Evolutionary conservation across 2,797 vertebrate species (phyloP).

Genomic region (Falco concolor): DNA sequence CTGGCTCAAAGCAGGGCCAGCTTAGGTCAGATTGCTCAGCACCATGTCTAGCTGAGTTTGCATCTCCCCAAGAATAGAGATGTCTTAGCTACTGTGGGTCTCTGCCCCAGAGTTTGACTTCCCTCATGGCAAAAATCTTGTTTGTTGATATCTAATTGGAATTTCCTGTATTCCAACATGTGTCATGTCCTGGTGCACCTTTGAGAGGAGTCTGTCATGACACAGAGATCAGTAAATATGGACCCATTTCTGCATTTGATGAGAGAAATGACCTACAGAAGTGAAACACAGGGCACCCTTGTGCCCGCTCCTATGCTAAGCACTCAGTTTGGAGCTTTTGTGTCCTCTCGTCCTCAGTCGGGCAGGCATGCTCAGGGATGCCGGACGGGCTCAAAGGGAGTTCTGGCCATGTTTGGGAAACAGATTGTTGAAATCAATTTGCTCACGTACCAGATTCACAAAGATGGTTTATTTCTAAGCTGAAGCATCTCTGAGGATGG

Average conservation of each 20-base stretch:
- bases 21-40: not conserved
- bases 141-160: not conserved
- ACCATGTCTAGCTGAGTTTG: not conserved
- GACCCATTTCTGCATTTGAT: not conserved
- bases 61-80: not conserved
- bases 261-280: not conserved
- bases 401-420: not conserved
- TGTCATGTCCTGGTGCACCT: not conserved
- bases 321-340: rapidly evolving
- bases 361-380: not conserved
- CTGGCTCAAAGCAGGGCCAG: not conserved
- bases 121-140: not conserved
- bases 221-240: rapidly evolving
- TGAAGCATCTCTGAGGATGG: not conserved
- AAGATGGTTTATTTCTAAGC: not conserved
- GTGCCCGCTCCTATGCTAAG: not conserved
- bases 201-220: not conserved
- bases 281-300: not conserved
- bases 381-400: not conserved
- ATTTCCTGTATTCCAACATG: not conserved
- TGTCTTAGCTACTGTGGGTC: not conserved
- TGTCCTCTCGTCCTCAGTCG: rapidly evolving
- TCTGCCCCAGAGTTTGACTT: not conserved
- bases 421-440: not conserved
- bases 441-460: not conserved